Evolutionary conservation across 2,113 vertebrate genomes (phyloP).

Genomic region (Alces alces): DNA sequence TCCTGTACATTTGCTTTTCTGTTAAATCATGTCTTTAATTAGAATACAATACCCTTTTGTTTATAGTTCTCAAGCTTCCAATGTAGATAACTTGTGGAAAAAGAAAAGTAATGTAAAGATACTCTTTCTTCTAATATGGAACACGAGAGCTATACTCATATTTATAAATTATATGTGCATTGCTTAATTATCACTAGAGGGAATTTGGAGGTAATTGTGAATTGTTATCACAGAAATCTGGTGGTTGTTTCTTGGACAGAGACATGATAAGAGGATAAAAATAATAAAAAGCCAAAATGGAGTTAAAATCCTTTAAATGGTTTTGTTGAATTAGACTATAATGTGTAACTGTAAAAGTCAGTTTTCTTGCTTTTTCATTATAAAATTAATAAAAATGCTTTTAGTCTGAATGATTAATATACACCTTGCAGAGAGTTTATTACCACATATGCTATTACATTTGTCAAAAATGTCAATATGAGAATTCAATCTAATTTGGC

Average conservation of each 20-base stretch:
- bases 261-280: neutral
- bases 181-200: neutral
- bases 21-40: neutral
- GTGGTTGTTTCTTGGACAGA: neutral
- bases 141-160: neutral
- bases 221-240: neutral
- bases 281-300: neutral
- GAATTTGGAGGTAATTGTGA: neutral
- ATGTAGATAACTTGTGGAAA: neutral
- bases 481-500: neutral
- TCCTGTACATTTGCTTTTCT: neutral
- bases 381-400: neutral
- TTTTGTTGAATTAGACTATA: neutral
- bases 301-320: neutral
- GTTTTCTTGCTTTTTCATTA: neutral
- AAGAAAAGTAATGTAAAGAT: neutral
- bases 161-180: neutral
- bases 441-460: neutral
- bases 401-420: neutral
- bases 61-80: neutral
- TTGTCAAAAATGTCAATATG: neutral
- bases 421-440: neutral
- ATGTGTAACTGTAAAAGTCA: neutral
- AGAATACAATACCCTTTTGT: neutral
- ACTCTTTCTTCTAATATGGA: neutral